Evolutionary conservation across 2,797 vertebrate genomes (phyloP).

Genomic region (Melanotaenia nigrans): DNA sequence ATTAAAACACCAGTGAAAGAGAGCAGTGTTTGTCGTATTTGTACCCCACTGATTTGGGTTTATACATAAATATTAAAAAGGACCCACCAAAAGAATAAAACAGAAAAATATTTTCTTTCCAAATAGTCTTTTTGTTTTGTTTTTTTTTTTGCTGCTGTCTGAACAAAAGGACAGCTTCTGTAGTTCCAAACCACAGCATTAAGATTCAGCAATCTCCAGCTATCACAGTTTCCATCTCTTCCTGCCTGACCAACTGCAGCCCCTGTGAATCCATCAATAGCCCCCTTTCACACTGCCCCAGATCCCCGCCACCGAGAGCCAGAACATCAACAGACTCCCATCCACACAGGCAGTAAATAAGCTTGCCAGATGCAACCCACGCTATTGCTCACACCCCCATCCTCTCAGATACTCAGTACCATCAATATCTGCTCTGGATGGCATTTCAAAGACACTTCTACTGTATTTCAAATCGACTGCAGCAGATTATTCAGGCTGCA

Average conservation of each 20-base stretch:
- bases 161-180: not conserved
- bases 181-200: slow-evolving; percentile 34
- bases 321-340: slow-evolving; percentile 54
- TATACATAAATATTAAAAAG: too few relatives aligned
- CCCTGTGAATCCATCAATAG: slow-evolving; percentile 55
- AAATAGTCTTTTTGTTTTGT: too few relatives aligned
- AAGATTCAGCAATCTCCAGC: slow-evolving; percentile 10
- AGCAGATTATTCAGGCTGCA: slow-evolving; percentile 14
- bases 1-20: too few relatives aligned
- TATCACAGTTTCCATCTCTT: slow-evolving; percentile 40
- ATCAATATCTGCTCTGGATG: slow-evolving; percentile 34
- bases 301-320: slow-evolving; percentile 48
- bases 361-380: slow-evolving; percentile 52
- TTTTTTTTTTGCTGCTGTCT: not conserved
- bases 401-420: slow-evolving; percentile 19
- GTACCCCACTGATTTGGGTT: too few relatives aligned
- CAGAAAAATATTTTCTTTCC: not conserved
- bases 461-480: slow-evolving; percentile 17
- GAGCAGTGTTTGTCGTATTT: too few relatives aligned
- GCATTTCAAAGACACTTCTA: slow-evolving; percentile 24
- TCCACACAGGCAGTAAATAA: slow-evolving; percentile 59
- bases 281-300: slow-evolving; percentile 54
- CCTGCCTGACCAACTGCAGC: slow-evolving; percentile 30
- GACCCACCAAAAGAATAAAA: not conserved
- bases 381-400: slow-evolving; percentile 18